phyloP scores from a whole-genome alignment of 2,113 vertebrate species.

The Callocephalon fimbriatum region DNA sequence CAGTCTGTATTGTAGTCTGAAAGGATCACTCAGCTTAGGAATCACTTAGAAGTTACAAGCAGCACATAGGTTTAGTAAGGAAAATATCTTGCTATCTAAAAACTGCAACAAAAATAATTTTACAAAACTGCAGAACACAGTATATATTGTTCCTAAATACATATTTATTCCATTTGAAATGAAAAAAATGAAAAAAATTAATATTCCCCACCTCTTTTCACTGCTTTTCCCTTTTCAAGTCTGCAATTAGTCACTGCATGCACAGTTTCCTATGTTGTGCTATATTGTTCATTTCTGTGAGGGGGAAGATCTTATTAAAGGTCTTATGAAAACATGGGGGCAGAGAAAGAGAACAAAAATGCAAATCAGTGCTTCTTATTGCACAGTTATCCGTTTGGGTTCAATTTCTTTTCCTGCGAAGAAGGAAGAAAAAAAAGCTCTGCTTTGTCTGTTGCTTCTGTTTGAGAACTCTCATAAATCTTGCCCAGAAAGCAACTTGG shows the following conservation, averaged over 20 bases:
- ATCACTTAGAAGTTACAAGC: background rate
- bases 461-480: constrained; percentile 76
- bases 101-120: background rate
- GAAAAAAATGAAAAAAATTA: background rate
- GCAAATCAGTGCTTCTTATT: background rate
- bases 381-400: constrained; percentile 40
- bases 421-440: background rate
- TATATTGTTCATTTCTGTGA: background rate
- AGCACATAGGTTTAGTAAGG: background rate
- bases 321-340: background rate
- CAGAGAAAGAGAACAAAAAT: background rate
- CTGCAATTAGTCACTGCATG: background rate
- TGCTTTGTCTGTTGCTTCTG: constrained; percentile 75
- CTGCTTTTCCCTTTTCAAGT: background rate
- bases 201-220: background rate
- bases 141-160: background rate
- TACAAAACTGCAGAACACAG: background rate
- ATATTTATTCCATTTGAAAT: background rate
- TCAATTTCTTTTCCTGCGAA: constrained; percentile 54
- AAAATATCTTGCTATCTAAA: background rate
- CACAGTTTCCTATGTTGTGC: background rate
- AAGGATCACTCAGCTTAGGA: background rate
- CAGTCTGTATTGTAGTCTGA: background rate
- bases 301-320: background rate
- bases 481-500: constrained; percentile 68